Evolutionary conservation across 2,888 invertebrate species (phyloP), one percentile per base, ranked within the genome.

Genomic region (Nasonovia ribisnigri): DNA sequence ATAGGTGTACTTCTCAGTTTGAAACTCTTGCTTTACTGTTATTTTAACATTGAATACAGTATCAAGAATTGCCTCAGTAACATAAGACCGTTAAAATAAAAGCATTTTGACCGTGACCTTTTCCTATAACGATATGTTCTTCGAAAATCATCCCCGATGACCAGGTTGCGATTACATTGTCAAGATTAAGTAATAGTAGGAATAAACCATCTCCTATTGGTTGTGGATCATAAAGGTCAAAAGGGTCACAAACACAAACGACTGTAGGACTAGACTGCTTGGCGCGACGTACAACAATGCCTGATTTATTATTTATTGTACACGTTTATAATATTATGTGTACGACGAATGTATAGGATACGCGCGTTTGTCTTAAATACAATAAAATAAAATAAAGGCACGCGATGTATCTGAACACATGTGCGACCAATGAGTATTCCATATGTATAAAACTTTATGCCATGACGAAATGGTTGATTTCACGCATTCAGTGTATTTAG

Each of bases 241-340:
- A 87, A 87, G 92, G 92, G 88, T 88, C 92, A 48, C 88, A 5
- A 51, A 77, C 67, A 88, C 88, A 88, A 88, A 92, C 88, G 88
- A 77, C n/a, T 43, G 92, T 92, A 67, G 89, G 57, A 89, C 93
- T 67, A 93, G 93, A 93, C 93, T 90, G 93, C 86, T 93, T 67
- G 93, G 84, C 93, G 93, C 93, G 90, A 93, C 90, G 42, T 8
- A 93, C 36, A 86, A 92, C 93, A 90, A 93, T 93, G 90, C 86
- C 60, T 87, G 93, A 93, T 93, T 93, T 93, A 90, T 90, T 84
- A 60, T 93, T 93, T 93, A 93, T 93, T 86, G 90, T 93, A 84
- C 60, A 87, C 51, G 88, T 88, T 92, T 88, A 92, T 54, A 67
- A 89, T 89, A 93, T 84, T 92, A 84, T 89, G 84, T 90, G 54